These are phyloP conservation scores for Hyperoplus immaculatus DNA, from an alignment of 2,797 vertebrate species.

Conservation along the genomic window DNA sequence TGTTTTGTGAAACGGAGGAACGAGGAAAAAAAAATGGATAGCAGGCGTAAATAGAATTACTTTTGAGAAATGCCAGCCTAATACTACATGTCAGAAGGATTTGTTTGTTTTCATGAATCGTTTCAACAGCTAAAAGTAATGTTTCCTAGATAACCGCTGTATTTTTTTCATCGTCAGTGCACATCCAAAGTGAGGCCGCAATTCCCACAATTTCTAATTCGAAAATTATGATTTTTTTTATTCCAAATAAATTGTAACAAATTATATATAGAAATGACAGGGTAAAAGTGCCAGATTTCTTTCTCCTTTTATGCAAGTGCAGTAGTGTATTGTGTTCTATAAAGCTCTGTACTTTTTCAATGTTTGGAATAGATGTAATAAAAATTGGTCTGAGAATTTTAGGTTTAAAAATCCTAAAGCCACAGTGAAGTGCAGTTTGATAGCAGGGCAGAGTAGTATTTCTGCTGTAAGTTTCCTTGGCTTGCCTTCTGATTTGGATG, in stretches of 20 bases:
- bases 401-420: neutral
- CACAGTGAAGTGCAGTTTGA: neutral
- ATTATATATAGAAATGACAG: neutral
- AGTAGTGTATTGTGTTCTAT: neutral
- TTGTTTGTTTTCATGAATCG: constrained; percentile 48
- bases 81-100: constrained; percentile 10
- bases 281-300: neutral
- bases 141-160: neutral
- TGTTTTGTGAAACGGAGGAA: constrained; percentile 22
- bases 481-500: constrained; percentile 14
- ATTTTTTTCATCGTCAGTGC: neutral
- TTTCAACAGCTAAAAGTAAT: constrained; percentile 26
- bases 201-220: neutral
- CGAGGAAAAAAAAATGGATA: constrained; percentile 39
- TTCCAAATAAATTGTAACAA: neutral
- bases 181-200: neutral
- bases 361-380: neutral
- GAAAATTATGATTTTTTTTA: neutral
- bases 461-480: constrained; percentile 5
- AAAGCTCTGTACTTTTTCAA: too few species aligned
- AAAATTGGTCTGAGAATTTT: too few species aligned
- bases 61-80: constrained; percentile 62
- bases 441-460: neutral
- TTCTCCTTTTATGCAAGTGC: neutral
- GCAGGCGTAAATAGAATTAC: constrained; percentile 38